Conservation (phyloP, 2,113 vertebrate genomes). For the Seriola dumerili region DNA sequence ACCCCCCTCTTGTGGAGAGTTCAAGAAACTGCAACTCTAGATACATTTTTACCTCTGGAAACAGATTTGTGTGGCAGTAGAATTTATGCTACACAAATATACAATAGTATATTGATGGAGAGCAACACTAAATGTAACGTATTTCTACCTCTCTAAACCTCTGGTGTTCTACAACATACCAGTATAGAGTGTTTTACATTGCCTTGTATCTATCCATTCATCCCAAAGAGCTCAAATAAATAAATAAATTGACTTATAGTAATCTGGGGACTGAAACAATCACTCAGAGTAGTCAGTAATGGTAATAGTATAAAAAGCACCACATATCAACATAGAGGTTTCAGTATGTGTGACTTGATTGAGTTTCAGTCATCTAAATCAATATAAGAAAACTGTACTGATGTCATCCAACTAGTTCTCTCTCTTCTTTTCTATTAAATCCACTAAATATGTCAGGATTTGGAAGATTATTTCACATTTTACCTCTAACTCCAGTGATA, state of each 20-base stretch:
- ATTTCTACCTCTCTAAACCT: background rate
- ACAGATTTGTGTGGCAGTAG: background rate
- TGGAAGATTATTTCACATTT: background rate
- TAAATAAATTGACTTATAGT: background rate
- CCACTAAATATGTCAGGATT: background rate
- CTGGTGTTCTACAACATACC: background rate
- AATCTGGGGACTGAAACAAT: background rate
- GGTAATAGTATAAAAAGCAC: conserved; percentile 4
- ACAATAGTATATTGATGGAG: too few relatives aligned
- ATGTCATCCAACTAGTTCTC: background rate
- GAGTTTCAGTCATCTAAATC: background rate
- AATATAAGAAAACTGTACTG: background rate
- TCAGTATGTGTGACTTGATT: background rate
- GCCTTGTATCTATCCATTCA: background rate
- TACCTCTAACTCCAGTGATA: background rate
- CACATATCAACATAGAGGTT: background rate
- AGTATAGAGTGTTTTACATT: background rate
- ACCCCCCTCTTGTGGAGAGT: conserved; percentile 44
- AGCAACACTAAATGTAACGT: too few relatives aligned
- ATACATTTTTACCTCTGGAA: background rate
- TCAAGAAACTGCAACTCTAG: background rate
- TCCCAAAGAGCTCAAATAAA: conserved; percentile 33
- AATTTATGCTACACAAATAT: background rate
- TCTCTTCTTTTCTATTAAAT: background rate
- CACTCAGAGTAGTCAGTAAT: conserved; percentile 16